Conservation (phyloP, 2,113 vertebrate species). For the Aspidoscelis tigris region DNA sequence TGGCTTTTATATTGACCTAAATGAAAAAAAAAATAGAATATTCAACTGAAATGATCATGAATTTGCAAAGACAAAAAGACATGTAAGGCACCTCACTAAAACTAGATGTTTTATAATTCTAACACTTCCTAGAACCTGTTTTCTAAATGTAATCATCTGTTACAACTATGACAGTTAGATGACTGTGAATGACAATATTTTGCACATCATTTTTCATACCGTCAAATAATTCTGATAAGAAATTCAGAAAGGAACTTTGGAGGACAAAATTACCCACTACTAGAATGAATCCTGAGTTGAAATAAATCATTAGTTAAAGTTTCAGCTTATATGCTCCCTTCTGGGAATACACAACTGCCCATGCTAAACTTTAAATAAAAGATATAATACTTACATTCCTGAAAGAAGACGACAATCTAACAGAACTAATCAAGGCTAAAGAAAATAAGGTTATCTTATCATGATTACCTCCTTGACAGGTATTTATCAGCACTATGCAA, state of each 20-base stretch:
- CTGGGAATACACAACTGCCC: not conserved
- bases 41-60: not conserved
- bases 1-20: not conserved
- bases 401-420: not conserved
- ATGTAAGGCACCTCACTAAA: too few species aligned
- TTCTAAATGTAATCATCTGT: too few species aligned
- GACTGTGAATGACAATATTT: too few species aligned
- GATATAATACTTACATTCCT: not conserved
- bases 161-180: too few species aligned
- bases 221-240: too few species aligned
- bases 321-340: not conserved
- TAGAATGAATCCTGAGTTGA: not conserved
- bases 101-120: too few species aligned
- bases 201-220: too few species aligned
- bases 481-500: not conserved
- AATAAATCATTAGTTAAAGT: not conserved
- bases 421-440: not conserved
- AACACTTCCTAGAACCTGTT: too few species aligned
- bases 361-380: not conserved
- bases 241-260: too few species aligned
- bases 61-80: not conserved
- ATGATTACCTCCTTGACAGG: too few species aligned
- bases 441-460: not conserved
- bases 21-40: not conserved
- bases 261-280: not conserved